Evolutionary conservation across 2,113 vertebrate genomes (phyloP).

Genomic region (Cranoglanis bouderius): DNA sequence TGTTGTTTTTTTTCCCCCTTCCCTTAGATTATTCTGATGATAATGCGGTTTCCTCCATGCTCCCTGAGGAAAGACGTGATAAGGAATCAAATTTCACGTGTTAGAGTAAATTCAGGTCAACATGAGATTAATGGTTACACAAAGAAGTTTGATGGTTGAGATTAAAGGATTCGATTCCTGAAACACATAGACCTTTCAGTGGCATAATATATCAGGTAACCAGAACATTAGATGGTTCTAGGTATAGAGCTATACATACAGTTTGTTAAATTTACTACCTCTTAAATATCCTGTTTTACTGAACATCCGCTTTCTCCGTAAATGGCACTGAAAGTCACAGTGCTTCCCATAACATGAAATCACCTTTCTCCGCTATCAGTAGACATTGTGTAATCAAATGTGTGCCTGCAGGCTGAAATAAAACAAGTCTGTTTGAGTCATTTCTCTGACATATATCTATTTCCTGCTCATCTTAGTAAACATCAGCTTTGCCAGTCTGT

Average conservation of each 20-base stretch:
- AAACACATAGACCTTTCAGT: background rate
- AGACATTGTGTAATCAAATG: background rate
- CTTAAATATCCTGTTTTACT: background rate
- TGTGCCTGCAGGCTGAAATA: background rate
- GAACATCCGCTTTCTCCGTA: background rate
- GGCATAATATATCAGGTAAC: background rate
- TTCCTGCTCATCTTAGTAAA: conserved; percentile 9
- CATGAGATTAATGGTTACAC: background rate
- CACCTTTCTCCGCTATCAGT: background rate
- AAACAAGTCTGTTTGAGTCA: background rate
- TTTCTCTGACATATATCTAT: background rate
- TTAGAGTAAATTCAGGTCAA: background rate
- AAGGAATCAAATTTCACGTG: background rate
- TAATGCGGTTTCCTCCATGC: background rate
- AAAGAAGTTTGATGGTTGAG: background rate
- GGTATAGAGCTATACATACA: too few relatives aligned
- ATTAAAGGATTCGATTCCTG: conserved; percentile 1
- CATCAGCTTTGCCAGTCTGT: background rate
- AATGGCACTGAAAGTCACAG: background rate
- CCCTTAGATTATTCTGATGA: background rate
- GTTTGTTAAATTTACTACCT: background rate
- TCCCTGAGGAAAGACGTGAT: background rate
- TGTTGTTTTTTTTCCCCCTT: background rate
- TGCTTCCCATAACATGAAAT: background rate
- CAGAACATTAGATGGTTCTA: background rate